phyloP scores from a whole-genome alignment of 2,888 invertebrate genomes.

The Eumacrocentrus americanus region DNA sequence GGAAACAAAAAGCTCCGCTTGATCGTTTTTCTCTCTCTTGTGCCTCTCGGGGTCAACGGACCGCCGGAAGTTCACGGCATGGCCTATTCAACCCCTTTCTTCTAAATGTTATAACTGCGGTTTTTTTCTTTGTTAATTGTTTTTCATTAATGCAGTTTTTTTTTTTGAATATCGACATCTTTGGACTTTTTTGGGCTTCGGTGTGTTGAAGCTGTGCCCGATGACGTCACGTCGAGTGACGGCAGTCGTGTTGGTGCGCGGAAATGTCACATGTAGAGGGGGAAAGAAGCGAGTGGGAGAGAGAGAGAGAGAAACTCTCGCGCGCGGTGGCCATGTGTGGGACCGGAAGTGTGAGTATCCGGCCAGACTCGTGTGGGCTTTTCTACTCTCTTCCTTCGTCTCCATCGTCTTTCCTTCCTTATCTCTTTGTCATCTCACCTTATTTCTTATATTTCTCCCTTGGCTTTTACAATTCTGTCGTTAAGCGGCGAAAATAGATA shows the following conservation, averaged over 20 bases:
- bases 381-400: conserved; percentile 46
- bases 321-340: conserved; percentile 57
- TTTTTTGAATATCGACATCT: no score
- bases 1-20: no score
- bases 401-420: conserved; percentile 36
- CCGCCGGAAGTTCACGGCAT: not conserved
- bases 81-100: not conserved
- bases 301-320: conserved; percentile 28
- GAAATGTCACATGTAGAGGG: conserved; percentile 36
- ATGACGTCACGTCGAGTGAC: conserved; percentile 33
- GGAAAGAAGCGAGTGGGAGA: conserved; percentile 30
- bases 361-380: conserved; percentile 62
- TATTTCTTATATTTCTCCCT: conserved; percentile 22
- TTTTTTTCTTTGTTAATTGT: conserved; percentile 14
- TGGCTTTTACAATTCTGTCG: no score
- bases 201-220: no score
- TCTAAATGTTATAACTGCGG: not conserved
- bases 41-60: not conserved
- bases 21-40: no score
- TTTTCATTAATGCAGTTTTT: no score
- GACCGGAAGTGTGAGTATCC: conserved; percentile 62
- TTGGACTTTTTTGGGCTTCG: no score
- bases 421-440: conserved; percentile 24
- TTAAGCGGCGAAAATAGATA: no score
- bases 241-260: conserved; percentile 30